These are phyloP conservation scores for Cerastis rubricosa DNA, from an alignment of 2,888 invertebrate genomes.

Conservation along the genomic window DNA sequence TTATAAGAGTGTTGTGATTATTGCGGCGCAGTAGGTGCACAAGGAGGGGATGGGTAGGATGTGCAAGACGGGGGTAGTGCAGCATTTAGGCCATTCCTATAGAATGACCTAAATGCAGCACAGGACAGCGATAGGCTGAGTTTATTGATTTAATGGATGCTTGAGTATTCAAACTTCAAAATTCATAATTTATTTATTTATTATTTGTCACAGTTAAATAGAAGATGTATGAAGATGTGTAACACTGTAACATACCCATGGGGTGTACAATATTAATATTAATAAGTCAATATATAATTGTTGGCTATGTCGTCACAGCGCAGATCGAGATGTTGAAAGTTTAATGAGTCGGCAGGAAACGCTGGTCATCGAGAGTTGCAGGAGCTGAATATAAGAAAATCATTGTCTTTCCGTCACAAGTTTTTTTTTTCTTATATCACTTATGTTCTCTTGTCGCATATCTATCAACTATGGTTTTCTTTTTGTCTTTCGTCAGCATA, in stretches of 20 bases:
- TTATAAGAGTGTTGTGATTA: not conserved
- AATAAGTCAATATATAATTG: too few relatives aligned
- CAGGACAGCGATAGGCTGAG: not conserved
- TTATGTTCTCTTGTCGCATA: not conserved
- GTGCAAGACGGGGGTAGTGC: not conserved
- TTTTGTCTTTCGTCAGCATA: not conserved
- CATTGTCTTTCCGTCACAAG: not conserved
- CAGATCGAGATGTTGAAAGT: not conserved
- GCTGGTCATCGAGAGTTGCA: not conserved
- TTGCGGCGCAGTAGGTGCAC: not conserved
- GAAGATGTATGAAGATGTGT: too few relatives aligned
- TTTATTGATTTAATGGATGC: not conserved
- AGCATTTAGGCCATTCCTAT: too few relatives aligned
- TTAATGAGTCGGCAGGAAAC: not conserved
- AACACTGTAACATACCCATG: too few relatives aligned
- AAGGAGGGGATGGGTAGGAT: not conserved
- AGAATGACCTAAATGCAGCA: not conserved
- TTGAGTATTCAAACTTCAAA: too few relatives aligned
- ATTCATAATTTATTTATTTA: too few relatives aligned
- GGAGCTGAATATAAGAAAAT: not conserved
- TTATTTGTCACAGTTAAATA: too few relatives aligned
- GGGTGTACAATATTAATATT: too few relatives aligned
- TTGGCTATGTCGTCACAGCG: too few relatives aligned
- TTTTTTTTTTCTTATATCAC: too few relatives aligned
- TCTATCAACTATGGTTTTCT: not conserved